Evolutionary conservation across 1,140 invertebrate genomes (phyloP).

Genomic region (Liolophura sinensis): DNA sequence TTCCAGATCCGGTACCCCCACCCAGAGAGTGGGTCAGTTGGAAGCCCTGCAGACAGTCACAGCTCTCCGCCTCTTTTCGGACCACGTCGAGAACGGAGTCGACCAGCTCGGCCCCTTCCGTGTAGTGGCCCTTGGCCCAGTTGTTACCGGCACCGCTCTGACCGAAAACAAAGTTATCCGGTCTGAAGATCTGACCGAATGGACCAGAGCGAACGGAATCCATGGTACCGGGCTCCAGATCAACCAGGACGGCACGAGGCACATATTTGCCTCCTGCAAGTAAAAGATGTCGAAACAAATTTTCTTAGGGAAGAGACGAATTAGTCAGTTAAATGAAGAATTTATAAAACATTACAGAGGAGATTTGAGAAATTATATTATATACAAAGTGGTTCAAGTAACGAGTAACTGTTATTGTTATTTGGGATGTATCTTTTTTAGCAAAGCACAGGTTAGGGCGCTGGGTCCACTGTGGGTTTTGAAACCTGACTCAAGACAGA

Average conservation of each 20-base stretch:
- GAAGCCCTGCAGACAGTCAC: constrained; percentile 79
- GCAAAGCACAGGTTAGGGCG: too few relatives aligned
- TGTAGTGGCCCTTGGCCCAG: constrained; percentile 92
- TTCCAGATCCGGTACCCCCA: constrained; percentile 62
- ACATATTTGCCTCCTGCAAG: constrained; percentile 33
- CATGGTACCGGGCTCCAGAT: constrained; percentile 94
- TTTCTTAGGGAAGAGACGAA: too few relatives aligned
- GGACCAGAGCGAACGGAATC: constrained; percentile 78
- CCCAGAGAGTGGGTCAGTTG: constrained; percentile 71
- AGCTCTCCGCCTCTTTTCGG: constrained; percentile 80
- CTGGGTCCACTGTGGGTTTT: too few relatives aligned
- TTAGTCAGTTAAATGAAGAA: too few relatives aligned
- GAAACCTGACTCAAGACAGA: too few relatives aligned
- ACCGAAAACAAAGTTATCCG: constrained; percentile 56
- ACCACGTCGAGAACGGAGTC: constrained; percentile 79
- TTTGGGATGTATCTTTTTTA: too few relatives aligned
- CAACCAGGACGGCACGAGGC: constrained; percentile 79
- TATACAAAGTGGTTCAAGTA: too few relatives aligned
- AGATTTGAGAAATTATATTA: too few relatives aligned
- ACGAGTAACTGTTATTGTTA: too few relatives aligned
- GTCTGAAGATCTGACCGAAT: constrained; percentile 49
- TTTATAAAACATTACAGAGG: too few relatives aligned
- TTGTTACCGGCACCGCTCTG: constrained; percentile 79
- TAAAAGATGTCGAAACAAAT: too few relatives aligned
- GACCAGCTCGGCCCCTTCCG: constrained; percentile 73